Evolutionary conservation across 1,140 invertebrate species (phyloP).

Genomic region (Parasteatoda tepidariorum): DNA sequence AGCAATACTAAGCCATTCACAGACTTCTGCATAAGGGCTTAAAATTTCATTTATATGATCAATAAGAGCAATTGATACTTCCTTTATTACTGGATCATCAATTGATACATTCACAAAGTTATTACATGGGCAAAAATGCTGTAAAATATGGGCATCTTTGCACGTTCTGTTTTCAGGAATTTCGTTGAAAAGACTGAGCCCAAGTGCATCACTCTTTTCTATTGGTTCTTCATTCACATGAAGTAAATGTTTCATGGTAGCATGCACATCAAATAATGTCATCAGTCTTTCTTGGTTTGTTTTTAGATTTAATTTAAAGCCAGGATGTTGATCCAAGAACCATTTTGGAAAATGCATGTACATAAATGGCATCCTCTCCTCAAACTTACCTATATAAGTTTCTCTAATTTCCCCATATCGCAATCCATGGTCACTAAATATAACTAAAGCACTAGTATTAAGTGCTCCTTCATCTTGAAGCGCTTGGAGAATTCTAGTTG

Average conservation of each 20-base stretch:
- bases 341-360: slow-evolving; percentile 81
- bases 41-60: slow-evolving; percentile 23
- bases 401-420: slow-evolving; percentile 83
- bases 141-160: slow-evolving; percentile 66
- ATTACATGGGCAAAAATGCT: slow-evolving; percentile 70
- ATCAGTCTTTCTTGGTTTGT: slow-evolving; percentile 73
- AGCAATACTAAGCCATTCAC: slow-evolving; percentile 73
- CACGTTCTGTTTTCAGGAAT: slow-evolving; percentile 73
- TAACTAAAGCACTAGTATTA: slow-evolving; percentile 76
- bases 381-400: slow-evolving; percentile 86
- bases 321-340: slow-evolving; percentile 72
- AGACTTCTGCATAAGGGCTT: slow-evolving; percentile 67
- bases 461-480: slow-evolving; percentile 65
- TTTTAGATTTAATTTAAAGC: slow-evolving; percentile 76
- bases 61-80: slow-evolving; percentile 62
- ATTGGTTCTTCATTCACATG: slow-evolving; percentile 66
- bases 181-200: slow-evolving; percentile 81
- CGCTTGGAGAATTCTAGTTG: slow-evolving; percentile 64
- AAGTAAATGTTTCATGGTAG: slow-evolving; percentile 67
- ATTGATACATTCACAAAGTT: neutral
- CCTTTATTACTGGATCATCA: neutral
- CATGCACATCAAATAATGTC: slow-evolving; percentile 71
- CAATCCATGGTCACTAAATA: slow-evolving; percentile 94
- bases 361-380: slow-evolving; percentile 89
- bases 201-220: slow-evolving; percentile 66